These are phyloP conservation scores for Pyrrhosoma nymphula DNA, from an alignment of 2,888 invertebrate species.

Conservation along the genomic window DNA sequence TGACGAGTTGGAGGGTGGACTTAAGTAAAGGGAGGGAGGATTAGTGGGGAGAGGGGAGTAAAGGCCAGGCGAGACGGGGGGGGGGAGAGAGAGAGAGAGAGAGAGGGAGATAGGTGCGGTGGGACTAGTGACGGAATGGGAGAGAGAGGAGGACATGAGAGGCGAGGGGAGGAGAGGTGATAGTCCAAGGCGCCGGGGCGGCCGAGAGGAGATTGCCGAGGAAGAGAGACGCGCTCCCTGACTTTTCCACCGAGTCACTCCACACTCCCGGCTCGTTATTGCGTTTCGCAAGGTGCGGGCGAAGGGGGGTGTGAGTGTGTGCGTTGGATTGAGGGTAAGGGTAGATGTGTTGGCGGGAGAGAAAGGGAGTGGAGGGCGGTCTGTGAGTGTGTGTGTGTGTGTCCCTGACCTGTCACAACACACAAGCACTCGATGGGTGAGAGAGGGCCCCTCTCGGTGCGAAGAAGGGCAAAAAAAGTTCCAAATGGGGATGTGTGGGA, in stretches of 20 bases:
- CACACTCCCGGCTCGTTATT: neutral
- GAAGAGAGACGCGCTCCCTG: neutral
- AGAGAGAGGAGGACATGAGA: neutral
- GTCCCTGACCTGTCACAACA: slow-evolving; percentile 51
- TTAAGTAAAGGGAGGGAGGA: no score
- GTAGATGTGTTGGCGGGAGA: neutral
- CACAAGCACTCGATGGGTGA: neutral
- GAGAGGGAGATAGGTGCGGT: no score
- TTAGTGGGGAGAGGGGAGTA: no score
- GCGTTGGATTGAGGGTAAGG: neutral
- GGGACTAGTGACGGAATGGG: no score
- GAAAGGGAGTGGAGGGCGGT: neutral
- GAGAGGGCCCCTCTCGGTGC: neutral
- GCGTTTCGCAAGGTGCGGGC: slow-evolving; percentile 14
- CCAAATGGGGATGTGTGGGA: neutral
- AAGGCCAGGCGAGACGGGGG: no score
- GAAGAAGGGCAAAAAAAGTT: neutral
- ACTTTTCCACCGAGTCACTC: slow-evolving; percentile 3
- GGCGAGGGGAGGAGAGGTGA: neutral
- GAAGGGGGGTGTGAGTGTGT: neutral
- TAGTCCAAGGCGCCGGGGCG: neutral
- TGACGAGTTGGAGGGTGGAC: no score
- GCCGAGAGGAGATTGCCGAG: no score
- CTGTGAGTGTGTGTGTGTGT: neutral
- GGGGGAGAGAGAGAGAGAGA: no score